phyloP scores from a whole-genome alignment of 2,113 vertebrate species.

The Furnarius figulus region DNA sequence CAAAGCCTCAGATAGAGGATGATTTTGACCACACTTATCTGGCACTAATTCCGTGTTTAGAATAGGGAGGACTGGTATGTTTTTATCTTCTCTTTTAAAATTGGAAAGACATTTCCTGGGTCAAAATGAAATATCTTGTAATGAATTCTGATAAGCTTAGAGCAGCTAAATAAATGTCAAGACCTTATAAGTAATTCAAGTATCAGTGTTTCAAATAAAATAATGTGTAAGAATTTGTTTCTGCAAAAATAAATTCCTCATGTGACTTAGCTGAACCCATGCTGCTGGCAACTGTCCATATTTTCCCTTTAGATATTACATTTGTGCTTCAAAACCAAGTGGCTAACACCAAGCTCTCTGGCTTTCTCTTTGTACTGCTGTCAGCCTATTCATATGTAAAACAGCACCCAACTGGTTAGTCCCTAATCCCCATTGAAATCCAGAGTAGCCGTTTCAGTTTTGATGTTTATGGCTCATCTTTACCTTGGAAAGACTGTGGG shows the following conservation, averaged over 20 bases:
- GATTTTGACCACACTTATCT: conserved; percentile 61
- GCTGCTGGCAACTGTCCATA: conserved; percentile 12
- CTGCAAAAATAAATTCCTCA: neutral
- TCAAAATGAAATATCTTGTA: conserved; percentile 50
- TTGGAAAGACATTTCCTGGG: conserved; percentile 30
- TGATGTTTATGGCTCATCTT: neutral
- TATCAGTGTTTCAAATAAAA: conserved; percentile 63
- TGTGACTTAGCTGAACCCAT: neutral
- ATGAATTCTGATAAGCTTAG: conserved; percentile 60
- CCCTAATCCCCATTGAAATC: conserved; percentile 23
- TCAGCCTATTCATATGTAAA: conserved; percentile 33
- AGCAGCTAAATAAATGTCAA: conserved; percentile 59
- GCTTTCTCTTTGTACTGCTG: conserved; percentile 4
- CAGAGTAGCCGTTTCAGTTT: neutral
- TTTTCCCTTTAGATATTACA: neutral
- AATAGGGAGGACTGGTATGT: conserved; percentile 62
- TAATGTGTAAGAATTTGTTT: conserved; percentile 20
- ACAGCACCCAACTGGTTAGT: neutral
- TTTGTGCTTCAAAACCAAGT: neutral
- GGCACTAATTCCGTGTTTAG: conserved; percentile 75
- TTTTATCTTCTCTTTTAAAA: conserved; percentile 72
- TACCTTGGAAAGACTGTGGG: neutral
- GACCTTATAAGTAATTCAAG: conserved; percentile 64
- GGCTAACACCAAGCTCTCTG: neutral
- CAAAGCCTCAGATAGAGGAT: conserved; percentile 41